Conservation (phyloP, 1,140 invertebrate genomes). For the Lepidostoma basale region DNA sequence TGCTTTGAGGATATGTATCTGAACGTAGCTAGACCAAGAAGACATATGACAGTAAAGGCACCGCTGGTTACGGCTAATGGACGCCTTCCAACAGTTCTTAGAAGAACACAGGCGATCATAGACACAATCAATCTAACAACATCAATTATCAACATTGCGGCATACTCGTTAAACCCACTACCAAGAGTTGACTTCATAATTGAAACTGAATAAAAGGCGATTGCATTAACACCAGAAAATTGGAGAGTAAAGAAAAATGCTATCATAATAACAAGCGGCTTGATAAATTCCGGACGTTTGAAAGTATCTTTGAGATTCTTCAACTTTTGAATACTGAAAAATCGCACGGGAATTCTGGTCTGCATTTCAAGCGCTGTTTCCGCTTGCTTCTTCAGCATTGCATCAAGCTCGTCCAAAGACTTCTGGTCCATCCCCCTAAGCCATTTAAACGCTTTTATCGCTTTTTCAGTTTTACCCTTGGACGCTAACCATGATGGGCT, state of each 20-base stretch:
- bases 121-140: constrained; percentile 68
- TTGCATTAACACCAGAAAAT: constrained; percentile 70
- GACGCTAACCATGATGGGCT: constrained; percentile 73
- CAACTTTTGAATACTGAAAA: constrained; percentile 31
- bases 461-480: constrained; percentile 60
- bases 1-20: constrained; percentile 51
- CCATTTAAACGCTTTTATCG: constrained; percentile 60
- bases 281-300: constrained; percentile 57
- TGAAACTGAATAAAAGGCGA: constrained; percentile 75
- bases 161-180: constrained; percentile 62
- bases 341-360: constrained; percentile 38
- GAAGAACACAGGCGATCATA: constrained; percentile 63
- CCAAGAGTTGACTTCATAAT: constrained; percentile 64
- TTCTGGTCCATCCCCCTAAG: constrained; percentile 59
- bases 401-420: constrained; percentile 58
- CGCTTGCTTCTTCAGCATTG: constrained; percentile 55
- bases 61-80: constrained; percentile 64
- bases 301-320: constrained; percentile 50
- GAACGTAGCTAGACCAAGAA: constrained; percentile 59
- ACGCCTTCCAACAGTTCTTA: constrained; percentile 64
- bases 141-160: constrained; percentile 71
- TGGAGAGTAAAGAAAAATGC: constrained; percentile 67
- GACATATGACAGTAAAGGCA: constrained; percentile 60
- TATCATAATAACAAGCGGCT: constrained; percentile 66
- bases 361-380: constrained; percentile 49